Evolutionary conservation across 37 sponge, comb jelly and placozoan species (phyloP), one percentile per base, ranked within the genome.

Genomic region (Oscarella lobularis): DNA sequence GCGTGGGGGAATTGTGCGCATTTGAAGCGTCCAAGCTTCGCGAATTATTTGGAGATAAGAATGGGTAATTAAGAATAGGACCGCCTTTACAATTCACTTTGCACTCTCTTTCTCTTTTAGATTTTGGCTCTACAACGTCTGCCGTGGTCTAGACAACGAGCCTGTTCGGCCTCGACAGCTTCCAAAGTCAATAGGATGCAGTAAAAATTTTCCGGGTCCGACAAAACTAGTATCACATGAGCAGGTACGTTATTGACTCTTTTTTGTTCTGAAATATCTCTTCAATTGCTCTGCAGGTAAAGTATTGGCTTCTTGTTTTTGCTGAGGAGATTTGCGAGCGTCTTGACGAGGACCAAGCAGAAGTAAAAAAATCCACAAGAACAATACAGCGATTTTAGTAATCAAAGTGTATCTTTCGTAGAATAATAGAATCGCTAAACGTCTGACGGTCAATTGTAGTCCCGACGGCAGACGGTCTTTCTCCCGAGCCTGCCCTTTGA

Each of bases 171-270:
- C 60, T 2, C 76, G 87, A 31, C 39, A 73, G 1, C 75, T 94
- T 5, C 41, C 87, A 6, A 87, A 85, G 77, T 85, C 85, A 0
- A 78, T 87, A 78, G 82, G 87, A 39, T 89, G 90, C 80, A 87
- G 89, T 9, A 94, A 94, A 74, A 89, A 94, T 78, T 94, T 94
- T 20, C 9, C 9, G 60, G 9, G 60, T 9, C 9, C 9, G 9
- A 20, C 60, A 48, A 48, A 48, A 20, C 20, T 48, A 20, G 60
- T 20, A 20, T 48, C 14, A 27, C 60, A 48, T 48, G 60, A 48
- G 20, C 60, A 48, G 60, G 60, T 20, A 48, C 9, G 60, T 20
- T 48, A 20, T 48, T 9, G 9, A 20, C 20, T 9, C 20, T 9
- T 48, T 9, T 48, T 9, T 48, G 60, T 48, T 9, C 60, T 48